Conservation (phyloP, 2,797 vertebrate genomes). For the Mormyrops boulengeri region DNA sequence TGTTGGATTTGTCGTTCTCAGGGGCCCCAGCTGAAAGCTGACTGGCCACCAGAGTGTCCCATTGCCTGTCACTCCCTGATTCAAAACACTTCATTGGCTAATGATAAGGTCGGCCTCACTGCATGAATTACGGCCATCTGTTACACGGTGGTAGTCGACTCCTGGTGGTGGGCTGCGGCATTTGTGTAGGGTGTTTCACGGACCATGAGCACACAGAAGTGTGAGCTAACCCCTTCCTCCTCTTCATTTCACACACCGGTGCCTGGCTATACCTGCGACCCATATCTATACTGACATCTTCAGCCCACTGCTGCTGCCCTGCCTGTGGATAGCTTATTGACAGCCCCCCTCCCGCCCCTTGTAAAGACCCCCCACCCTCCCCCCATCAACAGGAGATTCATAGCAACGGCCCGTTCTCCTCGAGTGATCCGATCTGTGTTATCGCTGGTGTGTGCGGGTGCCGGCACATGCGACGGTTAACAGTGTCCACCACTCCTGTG, state of each 20-base stretch:
- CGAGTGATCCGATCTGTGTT: slow-evolving; percentile 6
- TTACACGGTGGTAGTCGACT: not conserved
- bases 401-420: not conserved
- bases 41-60: not conserved
- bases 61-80: not conserved
- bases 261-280: not conserved
- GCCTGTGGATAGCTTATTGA: slow-evolving; percentile 26
- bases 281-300: not conserved
- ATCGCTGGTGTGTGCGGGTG: not conserved
- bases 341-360: slow-evolving; percentile 31
- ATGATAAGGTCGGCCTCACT: not conserved
- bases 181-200: not conserved
- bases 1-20: not conserved
- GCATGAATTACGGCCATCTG: slow-evolving; percentile 12
- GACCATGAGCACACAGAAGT: not conserved
- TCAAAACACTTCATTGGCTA: not conserved
- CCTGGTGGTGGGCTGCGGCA: not conserved
- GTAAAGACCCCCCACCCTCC: not conserved
- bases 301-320: not conserved
- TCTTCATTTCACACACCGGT: not conserved
- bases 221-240: not conserved
- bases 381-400: slow-evolving; percentile 1
- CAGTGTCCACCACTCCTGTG: slow-evolving; percentile 41
- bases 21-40: not conserved
- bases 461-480: slow-evolving; percentile 39